Percentiles rank a stretch among this genome's conserved stretches.
These are phyloP conservation scores for Suncus etruscus DNA, from an alignment of 2,113 vertebrate genomes.

Conservation along the genomic window DNA sequence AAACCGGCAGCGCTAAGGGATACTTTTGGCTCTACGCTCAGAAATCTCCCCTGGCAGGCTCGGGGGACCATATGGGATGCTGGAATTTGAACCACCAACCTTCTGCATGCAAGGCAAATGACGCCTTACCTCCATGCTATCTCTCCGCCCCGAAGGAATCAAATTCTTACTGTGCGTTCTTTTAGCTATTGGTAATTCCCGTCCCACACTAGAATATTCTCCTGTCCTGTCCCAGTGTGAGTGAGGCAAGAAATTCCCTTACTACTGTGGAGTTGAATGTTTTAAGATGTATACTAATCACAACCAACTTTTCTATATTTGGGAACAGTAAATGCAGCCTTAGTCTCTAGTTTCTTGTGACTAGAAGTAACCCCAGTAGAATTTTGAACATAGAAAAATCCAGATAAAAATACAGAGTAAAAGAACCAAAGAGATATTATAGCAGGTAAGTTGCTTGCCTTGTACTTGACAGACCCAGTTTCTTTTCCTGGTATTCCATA, in stretches of 20 bases:
- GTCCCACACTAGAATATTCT: not conserved
- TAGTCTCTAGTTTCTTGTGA: not conserved
- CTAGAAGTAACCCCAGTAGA: not conserved
- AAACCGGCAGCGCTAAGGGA: too few relatives aligned
- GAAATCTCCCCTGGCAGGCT: too few relatives aligned
- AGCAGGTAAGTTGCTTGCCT: too few relatives aligned
- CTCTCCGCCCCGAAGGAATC: not conserved
- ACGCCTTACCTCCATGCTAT: too few relatives aligned
- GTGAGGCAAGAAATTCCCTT: not conserved
- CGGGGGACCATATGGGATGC: too few relatives aligned
- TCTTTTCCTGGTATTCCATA: too few relatives aligned
- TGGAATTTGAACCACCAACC: too few relatives aligned
- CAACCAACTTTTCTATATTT: slow-evolving; percentile 44
- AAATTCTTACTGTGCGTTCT: not conserved
- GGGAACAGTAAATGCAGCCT: not conserved
- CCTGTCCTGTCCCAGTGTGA: not conserved
- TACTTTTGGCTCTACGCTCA: too few relatives aligned
- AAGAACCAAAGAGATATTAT: too few relatives aligned
- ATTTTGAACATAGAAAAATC: slow-evolving; percentile 11
- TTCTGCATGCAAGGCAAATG: too few relatives aligned
- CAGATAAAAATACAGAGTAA: not conserved
- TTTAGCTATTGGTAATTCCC: not conserved
- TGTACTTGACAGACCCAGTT: too few relatives aligned
- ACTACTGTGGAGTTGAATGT: not conserved
- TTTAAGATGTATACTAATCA: slow-evolving; percentile 14